Evolutionary conservation across 2,888 invertebrate genomes (phyloP).

Genomic region (Microdon myrmicae): DNA sequence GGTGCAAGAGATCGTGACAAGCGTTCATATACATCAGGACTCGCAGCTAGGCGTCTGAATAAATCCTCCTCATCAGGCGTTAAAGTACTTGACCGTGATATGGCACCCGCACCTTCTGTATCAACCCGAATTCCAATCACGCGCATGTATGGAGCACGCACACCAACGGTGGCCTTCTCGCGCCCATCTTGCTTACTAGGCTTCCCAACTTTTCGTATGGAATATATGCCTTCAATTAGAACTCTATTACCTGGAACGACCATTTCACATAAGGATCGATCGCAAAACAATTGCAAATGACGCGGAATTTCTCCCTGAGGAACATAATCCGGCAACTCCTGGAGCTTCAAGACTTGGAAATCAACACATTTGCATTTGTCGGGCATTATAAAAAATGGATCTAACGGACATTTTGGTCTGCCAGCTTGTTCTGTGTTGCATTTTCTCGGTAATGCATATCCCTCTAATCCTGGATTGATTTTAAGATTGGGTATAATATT

Average conservation of each 20-base stretch:
- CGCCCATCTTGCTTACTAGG: slow-evolving; percentile 75
- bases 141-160: slow-evolving; percentile 92
- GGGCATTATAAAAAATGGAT: slow-evolving; percentile 98
- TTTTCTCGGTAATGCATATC: slow-evolving; percentile 92
- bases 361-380: slow-evolving; percentile 98
- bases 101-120: slow-evolving; percentile 78
- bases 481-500: slow-evolving; percentile 88
- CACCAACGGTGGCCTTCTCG: slow-evolving; percentile 87
- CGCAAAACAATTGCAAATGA: slow-evolving; percentile 93
- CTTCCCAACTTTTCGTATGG: slow-evolving; percentile 86
- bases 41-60: slow-evolving; percentile 79
- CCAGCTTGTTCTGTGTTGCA: slow-evolving; percentile 96
- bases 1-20: slow-evolving; percentile 93
- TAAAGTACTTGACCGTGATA: slow-evolving; percentile 69
- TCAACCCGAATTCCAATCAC: slow-evolving; percentile 93
- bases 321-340: slow-evolving; percentile 93
- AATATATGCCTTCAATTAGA: slow-evolving; percentile 92
- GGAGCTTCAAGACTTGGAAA: slow-evolving; percentile 96
- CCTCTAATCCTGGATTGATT: slow-evolving; percentile 95
- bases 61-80: slow-evolving; percentile 76
- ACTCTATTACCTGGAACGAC: slow-evolving; percentile 97
- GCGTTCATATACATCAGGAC: slow-evolving; percentile 87
- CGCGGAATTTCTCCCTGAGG: slow-evolving; percentile 96
- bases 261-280: slow-evolving; percentile 89
- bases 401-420: slow-evolving; percentile 91